Percentiles rank a stretch among this genome's conserved stretches.
Evolutionary conservation across 2,888 invertebrate species (phyloP).

Genomic region (Steinernema scapterisci): DNA sequence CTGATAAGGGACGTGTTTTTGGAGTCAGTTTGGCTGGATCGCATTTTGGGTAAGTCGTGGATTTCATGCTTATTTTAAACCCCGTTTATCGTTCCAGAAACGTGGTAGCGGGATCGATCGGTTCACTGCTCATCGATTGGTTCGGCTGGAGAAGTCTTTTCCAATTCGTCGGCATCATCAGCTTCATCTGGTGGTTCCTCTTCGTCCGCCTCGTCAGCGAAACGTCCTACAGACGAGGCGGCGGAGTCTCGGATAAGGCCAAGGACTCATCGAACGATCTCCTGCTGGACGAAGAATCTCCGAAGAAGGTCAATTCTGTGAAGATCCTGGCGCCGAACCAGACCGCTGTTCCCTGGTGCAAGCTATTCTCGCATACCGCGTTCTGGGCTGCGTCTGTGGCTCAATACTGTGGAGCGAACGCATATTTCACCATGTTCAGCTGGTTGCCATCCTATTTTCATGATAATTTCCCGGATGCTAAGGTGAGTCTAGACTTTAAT

Average conservation of each 20-base stretch:
- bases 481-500: conserved; percentile 68
- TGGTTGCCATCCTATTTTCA: conserved; percentile 80
- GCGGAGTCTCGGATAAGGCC: background rate
- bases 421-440: conserved; percentile 77
- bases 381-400: conserved; percentile 78
- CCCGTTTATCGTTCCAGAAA: too few relatives aligned
- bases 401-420: conserved; percentile 78
- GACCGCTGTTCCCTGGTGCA: conserved; percentile 74
- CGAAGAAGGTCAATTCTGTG: conserved; percentile 14
- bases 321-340: background rate
- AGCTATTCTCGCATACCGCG: conserved; percentile 73
- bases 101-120: conserved; percentile 75
- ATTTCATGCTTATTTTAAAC: too few relatives aligned
- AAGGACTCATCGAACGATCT: conserved; percentile 20
- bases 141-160: conserved; percentile 77
- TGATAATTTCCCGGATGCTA: conserved; percentile 76
- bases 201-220: conserved; percentile 37
- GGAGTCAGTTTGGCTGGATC: conserved; percentile 75
- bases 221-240: conserved; percentile 23
- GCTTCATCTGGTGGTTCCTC: conserved; percentile 48
- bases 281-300: conserved; percentile 17
- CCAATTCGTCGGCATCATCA: conserved; percentile 72
- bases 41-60: conserved; percentile 68
- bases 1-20: conserved; percentile 76
- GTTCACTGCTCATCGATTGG: conserved; percentile 75